Evolutionary conservation across 2,888 invertebrate genomes (phyloP).

Genomic region (Drosophila niveifrons): DNA sequence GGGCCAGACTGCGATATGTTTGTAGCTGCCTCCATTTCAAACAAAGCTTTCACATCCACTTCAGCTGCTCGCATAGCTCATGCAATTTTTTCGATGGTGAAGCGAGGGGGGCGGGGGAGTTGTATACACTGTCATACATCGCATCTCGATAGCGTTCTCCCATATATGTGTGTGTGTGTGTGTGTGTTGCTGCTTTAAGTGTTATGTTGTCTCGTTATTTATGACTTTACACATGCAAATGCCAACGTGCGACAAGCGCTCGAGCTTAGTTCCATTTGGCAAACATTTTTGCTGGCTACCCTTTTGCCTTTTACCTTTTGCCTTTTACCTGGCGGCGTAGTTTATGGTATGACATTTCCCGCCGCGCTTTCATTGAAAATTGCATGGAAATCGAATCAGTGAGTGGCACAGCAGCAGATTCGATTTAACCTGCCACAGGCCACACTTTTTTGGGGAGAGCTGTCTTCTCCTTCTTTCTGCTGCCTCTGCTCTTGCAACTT

Average conservation of each 20-base stretch:
- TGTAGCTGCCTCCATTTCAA: conserved; percentile 30
- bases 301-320: conserved; percentile 26
- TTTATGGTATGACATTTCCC: conserved; percentile 75
- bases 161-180: conserved; percentile 15
- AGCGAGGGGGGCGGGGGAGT: conserved; percentile 25
- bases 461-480: too few relatives aligned
- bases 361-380: conserved; percentile 78
- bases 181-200: conserved; percentile 62
- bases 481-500: conserved; percentile 13
- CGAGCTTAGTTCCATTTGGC: conserved; percentile 67
- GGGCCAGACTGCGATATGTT: conserved; percentile 54
- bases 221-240: conserved; percentile 84
- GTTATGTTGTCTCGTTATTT: conserved; percentile 81
- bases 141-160: conserved; percentile 70
- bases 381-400: conserved; percentile 77
- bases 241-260: conserved; percentile 73
- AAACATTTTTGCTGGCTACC: conserved; percentile 37
- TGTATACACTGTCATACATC: conserved; percentile 65
- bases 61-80: conserved; percentile 56
- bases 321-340: conserved; percentile 70
- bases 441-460: too few relatives aligned
- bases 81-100: conserved; percentile 59
- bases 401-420: conserved; percentile 63
- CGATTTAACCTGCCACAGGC: conserved; percentile 53
- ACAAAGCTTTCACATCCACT: conserved; percentile 37